phyloP scores from a whole-genome alignment of 2,888 invertebrate species.

The Calameuta idolon region DNA sequence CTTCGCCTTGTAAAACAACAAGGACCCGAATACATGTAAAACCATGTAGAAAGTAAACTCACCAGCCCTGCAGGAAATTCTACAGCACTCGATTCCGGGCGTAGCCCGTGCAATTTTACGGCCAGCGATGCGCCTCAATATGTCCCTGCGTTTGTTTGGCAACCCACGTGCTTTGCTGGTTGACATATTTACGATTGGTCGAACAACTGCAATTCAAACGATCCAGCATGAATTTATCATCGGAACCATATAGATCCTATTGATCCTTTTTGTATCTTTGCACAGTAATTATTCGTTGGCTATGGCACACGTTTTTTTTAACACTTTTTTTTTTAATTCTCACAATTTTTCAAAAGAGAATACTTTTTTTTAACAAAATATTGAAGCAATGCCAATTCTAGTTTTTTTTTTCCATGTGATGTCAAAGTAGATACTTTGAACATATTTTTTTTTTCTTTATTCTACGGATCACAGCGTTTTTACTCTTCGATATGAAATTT shows the following conservation, averaged over 20 bases:
- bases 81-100: slow-evolving; percentile 14
- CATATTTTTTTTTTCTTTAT: background rate
- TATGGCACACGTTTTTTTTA: background rate
- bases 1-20: background rate
- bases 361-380: background rate
- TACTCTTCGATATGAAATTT: background rate
- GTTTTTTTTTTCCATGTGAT: background rate
- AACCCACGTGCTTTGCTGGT: background rate
- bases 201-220: background rate
- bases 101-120: background rate
- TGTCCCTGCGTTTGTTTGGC: background rate
- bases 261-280: background rate
- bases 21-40: background rate
- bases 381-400: background rate
- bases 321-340: background rate
- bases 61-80: slow-evolving; percentile 15
- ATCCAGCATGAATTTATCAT: background rate
- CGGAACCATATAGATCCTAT: background rate
- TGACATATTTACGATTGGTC: background rate
- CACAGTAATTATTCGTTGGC: background rate
- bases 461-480: background rate
- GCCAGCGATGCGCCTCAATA: background rate
- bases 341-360: background rate
- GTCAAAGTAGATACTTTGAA: too few relatives aligned
- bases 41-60: accelerated